Evolutionary conservation across 2,113 vertebrate genomes (phyloP), one percentile per base, ranked within the genome.

Genomic region (Leiothrix lutea): DNA sequence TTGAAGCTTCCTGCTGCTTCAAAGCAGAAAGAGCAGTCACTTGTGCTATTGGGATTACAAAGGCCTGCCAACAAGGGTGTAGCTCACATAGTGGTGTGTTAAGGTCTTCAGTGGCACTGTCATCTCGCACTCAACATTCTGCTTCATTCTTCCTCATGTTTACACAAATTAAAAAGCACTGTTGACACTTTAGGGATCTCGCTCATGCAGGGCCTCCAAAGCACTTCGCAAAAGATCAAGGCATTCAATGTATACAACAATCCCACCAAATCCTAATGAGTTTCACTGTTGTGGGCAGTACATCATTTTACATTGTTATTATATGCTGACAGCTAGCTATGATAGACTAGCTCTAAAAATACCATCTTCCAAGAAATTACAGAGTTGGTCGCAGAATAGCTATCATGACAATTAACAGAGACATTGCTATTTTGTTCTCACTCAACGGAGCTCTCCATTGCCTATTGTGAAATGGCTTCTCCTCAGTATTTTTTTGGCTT

Each of bases 1-100:
- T 97, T 93, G 94, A 92, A 83, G 57, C 75, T 81, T 82, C 66
- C 84, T 69, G 57, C 9, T 81, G 56, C 51, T 90, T 95, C 58
- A 91, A 91, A 95, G 54, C 72, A 91, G 87, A 75, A 87, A 86
- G 36, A 88, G 54, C 14, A 57, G 65, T 67, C 57, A 42, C 31
- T 72, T 58, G 12, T 20, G 33, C 19, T 88, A 35, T 57, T 80
- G 62, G 79, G 42, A 81, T 75, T 72, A 95, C 82, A 92, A 87
- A 95, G 80, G 33, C 62, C 42, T 78, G 35, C 11, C 50, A 92
- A 86, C 36, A 81, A 64, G 48, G 38, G 31, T 57, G 47, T 85
- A 84, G 36, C 58, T 86, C 87, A 70, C 25, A 44, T 38, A 48
- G 29, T 15, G 33, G 48, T 92, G 58, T 93, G 5, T 65, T 8